Evolutionary conservation across 2,113 vertebrate species (phyloP), one percentile per base, ranked within the genome.

Genomic region (Zosterops japonicus): DNA sequence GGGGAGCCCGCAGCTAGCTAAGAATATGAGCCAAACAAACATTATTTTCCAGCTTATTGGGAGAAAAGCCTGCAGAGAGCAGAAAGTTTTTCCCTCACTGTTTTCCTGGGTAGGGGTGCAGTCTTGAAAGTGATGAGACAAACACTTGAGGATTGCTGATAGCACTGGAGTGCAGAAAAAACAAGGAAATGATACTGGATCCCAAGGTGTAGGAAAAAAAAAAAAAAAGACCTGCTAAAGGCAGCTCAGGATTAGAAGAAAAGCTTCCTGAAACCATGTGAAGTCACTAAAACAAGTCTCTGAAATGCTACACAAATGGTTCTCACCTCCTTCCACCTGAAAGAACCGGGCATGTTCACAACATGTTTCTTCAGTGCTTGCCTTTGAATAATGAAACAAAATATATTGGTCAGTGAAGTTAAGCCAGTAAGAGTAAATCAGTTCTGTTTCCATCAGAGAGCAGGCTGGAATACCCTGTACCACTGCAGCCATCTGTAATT

Each of bases 351-450:
- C 46, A 31, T 65, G 88, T 85, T 94, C 84, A 92, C 61, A 93
- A 93, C 89, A 74, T 42, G 59, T 75, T 95, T 82, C 90, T 92
- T 91, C 76, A 77, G 69, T 59, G 79, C 87, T 94, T 85, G 90
- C 88, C 72, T 92, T 94, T 95, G 89, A 94, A 95, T 95, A 96
- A 94, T 89, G 95, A 95, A 95, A 95, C 52, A 78, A 94, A 96
- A 87, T 70, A 71, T 17, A 81, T 71, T 52, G 72, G 94, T 87
- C 96, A 94, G 93, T 75, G 79, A 80, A 94, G 87, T 88, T 94
- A 91, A 96, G 63, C 52, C 47, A 46, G 67, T 84, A 90, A 77
- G 92, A 94, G 76, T 83, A 83, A 93, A 96, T 96, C 82, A 72
- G 69, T 78, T 87, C 44, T 90, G 59, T 94, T 96, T 93, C 55